Conservation (phyloP, 2,888 invertebrate species). For the Lasioglossum morio region DNA sequence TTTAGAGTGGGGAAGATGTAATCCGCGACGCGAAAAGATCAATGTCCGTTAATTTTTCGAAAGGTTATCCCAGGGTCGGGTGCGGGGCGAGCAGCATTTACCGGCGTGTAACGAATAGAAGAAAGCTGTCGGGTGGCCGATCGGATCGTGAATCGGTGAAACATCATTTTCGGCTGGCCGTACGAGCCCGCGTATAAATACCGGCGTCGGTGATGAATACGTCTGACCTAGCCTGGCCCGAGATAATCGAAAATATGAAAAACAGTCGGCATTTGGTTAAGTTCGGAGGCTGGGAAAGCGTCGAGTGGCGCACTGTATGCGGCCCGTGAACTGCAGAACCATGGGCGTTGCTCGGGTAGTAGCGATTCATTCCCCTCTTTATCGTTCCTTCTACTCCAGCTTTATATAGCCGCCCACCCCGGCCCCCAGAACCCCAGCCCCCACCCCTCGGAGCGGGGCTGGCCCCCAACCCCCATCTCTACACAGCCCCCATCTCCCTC, state of each 20-base stretch:
- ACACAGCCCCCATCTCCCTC: not conserved
- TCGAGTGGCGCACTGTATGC: not conserved
- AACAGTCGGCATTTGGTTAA: constrained; percentile 13
- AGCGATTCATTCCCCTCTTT: constrained; percentile 35
- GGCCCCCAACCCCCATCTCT: not conserved
- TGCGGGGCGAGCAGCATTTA: not conserved
- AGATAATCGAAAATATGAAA: constrained; percentile 38
- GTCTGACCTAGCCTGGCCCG: not conserved
- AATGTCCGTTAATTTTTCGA: not conserved
- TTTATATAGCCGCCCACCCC: constrained; percentile 15
- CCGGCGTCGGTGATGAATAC: not conserved
- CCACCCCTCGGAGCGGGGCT: not conserved
- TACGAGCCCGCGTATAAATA: not conserved
- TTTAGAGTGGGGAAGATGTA: no score
- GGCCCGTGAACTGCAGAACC: constrained; percentile 24
- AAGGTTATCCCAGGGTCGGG: not conserved
- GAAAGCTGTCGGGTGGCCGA: not conserved
- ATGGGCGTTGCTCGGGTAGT: constrained; percentile 42
- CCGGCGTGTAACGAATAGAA: not conserved
- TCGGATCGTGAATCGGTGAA: not conserved
- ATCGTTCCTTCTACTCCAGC: constrained; percentile 9
- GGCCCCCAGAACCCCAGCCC: not conserved
- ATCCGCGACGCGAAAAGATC: not conserved
- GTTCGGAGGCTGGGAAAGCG: not conserved
- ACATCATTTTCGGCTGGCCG: not conserved